phyloP scores from a whole-genome alignment of 2,888 invertebrate species.

The Drosophila niveifrons region DNA sequence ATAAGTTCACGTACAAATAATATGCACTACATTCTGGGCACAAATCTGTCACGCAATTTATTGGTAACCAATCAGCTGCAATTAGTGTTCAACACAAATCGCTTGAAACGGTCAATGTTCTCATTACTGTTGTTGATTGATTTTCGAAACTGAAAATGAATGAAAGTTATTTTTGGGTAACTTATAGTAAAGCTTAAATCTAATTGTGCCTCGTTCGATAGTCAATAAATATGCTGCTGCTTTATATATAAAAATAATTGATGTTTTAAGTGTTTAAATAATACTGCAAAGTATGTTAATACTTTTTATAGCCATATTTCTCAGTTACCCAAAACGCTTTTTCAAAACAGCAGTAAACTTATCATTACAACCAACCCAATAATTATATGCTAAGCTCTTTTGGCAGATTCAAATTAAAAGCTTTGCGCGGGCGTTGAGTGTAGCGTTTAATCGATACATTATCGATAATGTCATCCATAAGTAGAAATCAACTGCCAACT shows the following conservation, averaged over 20 bases:
- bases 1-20: neutral
- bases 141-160: neutral
- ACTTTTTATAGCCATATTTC: too few species aligned
- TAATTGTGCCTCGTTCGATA: too few species aligned
- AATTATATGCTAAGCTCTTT: neutral
- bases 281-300: too few species aligned
- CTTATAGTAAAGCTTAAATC: too few species aligned
- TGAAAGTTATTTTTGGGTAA: too few species aligned
- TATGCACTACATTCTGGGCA: neutral
- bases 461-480: neutral
- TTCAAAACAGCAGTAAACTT: too few species aligned
- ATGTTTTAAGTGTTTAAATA: too few species aligned
- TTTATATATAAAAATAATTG: too few species aligned
- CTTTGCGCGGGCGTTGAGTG: neutral
- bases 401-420: neutral
- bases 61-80: conserved; percentile 13
- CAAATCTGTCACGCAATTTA: conserved; percentile 16
- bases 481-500: neutral
- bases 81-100: neutral
- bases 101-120: neutral
- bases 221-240: too few species aligned
- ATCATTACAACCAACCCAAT: too few species aligned
- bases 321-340: neutral
- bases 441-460: neutral
- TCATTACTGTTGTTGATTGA: neutral